Base-by-base conservation (phyloP, 2,113 vertebrate genomes). In the Dasyprocta punctata region DNA sequence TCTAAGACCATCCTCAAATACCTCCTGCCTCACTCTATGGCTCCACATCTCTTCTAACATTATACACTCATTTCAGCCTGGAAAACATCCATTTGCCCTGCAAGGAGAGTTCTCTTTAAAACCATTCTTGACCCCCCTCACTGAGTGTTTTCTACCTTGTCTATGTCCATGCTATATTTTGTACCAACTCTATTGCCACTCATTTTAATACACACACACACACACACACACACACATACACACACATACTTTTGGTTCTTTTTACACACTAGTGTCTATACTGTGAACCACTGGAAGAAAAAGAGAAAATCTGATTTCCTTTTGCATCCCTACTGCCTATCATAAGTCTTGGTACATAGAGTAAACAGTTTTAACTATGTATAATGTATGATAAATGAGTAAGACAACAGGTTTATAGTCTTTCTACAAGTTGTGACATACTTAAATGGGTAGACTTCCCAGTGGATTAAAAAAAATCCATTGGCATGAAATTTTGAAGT, bases 401-500 rank as follows among this genome's bases (percentile, higher is more conserved):
- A 92, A 30, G 12, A 49, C 83, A 87, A 7, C 38, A 90, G 24
- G 47, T 16, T 83, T 87, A 89, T 3, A 75, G 30, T 84, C 69
- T 92, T 77, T 24, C 54, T 24, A 22, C 30, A 85, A 92, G 20
- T 61, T 95, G 7, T 92, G 44, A 3, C 14, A 56, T 54, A 84
- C 82, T 63, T 67, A 90, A 95, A 63, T 90, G n/a, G 10, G 30
- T n/a, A n/a, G 24, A 84, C 87, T 65, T 13, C 77, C 28, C 69
- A 67, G 33, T 33, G 60, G 16, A 67, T 60, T 94, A 77, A 60
- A 17, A 11, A 52, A 33, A 33, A 58, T 30, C 14, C 77, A 58
- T 58, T 94, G 24, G 14, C 24, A 86, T 78, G 69, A 81, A 56
- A 88, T 71, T 94, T 86, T 89, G 41, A 97, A 52, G 14, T 89